Conservation (phyloP, 2,797 vertebrate species). For the Acestrorhynchus altus region DNA sequence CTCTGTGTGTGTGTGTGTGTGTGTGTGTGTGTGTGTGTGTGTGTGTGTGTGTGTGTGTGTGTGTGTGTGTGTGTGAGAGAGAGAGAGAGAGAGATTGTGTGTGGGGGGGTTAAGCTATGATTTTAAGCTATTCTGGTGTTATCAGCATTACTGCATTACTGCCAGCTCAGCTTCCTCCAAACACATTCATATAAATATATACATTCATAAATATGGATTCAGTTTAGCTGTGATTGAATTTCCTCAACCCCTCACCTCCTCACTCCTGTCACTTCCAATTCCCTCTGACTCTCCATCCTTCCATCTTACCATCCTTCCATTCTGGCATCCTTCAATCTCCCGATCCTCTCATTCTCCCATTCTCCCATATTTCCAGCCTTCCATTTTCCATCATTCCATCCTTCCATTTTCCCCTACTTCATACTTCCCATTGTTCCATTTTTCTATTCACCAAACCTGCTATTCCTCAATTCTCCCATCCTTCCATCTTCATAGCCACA, state of each 20-base stretch:
- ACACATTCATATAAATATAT: conserved; percentile 1
- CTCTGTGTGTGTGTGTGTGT: background rate
- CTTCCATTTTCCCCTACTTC: too few relatives aligned
- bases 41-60: background rate
- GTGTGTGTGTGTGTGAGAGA: background rate
- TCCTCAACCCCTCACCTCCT: background rate
- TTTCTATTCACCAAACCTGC: too few relatives aligned
- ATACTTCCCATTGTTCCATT: too few relatives aligned
- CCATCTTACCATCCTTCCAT: background rate
- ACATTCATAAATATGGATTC: background rate
- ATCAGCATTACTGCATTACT: background rate
- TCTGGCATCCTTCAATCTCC: background rate
- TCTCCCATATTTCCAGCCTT: background rate
- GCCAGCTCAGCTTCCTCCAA: background rate
- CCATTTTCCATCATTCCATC: too few relatives aligned
- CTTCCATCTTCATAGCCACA: too few relatives aligned
- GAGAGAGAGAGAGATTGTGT: background rate
- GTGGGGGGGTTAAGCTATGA: too few relatives aligned
- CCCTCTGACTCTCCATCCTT: background rate
- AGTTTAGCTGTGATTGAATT: background rate
- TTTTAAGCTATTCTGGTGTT: too few relatives aligned
- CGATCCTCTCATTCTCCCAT: background rate
- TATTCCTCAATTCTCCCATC: too few relatives aligned
- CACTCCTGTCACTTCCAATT: background rate
- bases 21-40: too few relatives aligned